Percentiles rank a stretch among this genome's conserved stretches.
Evolutionary conservation across 2,888 invertebrate species (phyloP).

Genomic region (Willowsia nigromaculata): DNA sequence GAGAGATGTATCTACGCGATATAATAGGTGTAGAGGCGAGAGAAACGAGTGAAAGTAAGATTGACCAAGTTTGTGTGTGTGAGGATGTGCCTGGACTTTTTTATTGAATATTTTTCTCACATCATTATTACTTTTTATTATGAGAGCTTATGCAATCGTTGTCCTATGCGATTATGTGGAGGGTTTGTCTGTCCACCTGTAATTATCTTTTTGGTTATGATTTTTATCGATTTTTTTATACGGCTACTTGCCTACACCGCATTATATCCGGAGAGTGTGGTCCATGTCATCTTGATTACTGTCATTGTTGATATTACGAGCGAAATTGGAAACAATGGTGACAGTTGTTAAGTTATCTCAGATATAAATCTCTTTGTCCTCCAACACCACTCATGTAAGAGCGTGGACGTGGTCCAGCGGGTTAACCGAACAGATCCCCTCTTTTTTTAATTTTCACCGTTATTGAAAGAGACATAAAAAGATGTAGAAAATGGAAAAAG

Average conservation of each 20-base stretch:
- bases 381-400: no score
- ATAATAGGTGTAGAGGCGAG: not conserved
- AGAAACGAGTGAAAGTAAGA: not conserved
- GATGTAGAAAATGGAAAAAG: not conserved
- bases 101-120: constrained; percentile 20
- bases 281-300: constrained; percentile 33
- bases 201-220: not conserved
- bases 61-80: constrained; percentile 40
- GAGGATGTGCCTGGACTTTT: constrained; percentile 34
- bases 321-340: constrained; percentile 18
- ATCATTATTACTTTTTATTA: not conserved
- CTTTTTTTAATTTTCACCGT: not conserved
- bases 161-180: no score
- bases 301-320: constrained; percentile 36
- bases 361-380: not conserved
- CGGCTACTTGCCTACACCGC: not conserved
- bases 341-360: constrained; percentile 13
- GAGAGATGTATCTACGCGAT: no score
- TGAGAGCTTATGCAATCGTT: no score
- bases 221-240: not conserved
- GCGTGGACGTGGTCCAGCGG: no score
- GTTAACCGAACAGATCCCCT: no score
- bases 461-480: no score
- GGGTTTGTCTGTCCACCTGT: not conserved
- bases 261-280: not conserved